A percentile compares a stretch with the other conserved stretches of the same genome.
Evolutionary conservation across 2,113 vertebrate species (phyloP).

Genomic region (Acrocephalus arundinaceus): DNA sequence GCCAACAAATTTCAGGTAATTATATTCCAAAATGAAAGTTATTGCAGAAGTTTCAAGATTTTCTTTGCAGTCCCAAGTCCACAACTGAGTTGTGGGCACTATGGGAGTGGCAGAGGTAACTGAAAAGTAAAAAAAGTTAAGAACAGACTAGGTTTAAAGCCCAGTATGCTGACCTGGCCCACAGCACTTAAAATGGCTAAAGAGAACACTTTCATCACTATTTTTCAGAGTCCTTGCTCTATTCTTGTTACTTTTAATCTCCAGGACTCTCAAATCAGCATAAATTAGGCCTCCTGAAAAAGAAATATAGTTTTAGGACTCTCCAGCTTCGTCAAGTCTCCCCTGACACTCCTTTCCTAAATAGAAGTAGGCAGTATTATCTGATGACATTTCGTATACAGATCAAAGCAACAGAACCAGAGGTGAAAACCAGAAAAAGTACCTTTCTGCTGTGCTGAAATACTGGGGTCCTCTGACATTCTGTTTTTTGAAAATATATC

Average conservation of each 20-base stretch:
- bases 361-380: not conserved
- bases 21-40: not conserved
- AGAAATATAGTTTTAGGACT: not conserved
- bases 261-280: not conserved
- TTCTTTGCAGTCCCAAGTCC: not conserved
- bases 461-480: not conserved
- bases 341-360: not conserved
- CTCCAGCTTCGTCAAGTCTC: not conserved
- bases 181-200: not conserved
- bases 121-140: not conserved
- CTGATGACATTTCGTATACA: not conserved
- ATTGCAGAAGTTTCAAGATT: not conserved
- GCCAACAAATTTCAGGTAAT: not conserved
- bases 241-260: not conserved
- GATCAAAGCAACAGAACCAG: not conserved
- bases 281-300: not conserved
- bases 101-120: not conserved
- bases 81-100: not conserved
- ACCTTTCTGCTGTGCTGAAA: not conserved
- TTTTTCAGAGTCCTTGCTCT: not conserved
- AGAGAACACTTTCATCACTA: not conserved
- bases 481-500: not conserved
- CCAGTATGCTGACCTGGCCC: not conserved
- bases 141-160: not conserved
- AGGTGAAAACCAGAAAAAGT: not conserved